Base-by-base conservation (phyloP, 2,888 invertebrate species). In the Ochropacha duplaris region DNA sequence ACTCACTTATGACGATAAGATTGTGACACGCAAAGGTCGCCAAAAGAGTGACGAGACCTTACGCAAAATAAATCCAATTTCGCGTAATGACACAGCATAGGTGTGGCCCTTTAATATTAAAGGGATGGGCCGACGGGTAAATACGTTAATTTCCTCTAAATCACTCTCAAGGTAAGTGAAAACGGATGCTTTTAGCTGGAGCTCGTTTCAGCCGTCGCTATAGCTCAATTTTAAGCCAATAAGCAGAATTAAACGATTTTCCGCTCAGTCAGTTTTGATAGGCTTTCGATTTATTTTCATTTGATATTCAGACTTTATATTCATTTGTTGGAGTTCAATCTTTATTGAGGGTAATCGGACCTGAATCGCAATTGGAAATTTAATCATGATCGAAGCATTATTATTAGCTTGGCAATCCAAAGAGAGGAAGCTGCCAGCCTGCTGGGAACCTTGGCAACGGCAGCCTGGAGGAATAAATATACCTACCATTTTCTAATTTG, bases 161-260 rank as follows among this genome's bases (percentile, higher is more conserved):
- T 59, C 58, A 59, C 50, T 50, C 54, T 49, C 2, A 11, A 5
- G 19, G 11, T 55, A 49, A 54, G 58, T 56, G 31, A 56, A 50
- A 56, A 52, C 49, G 56, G 58, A 59, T 54, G 58, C 58, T 59
- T 59, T 59, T 56, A 59, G 49, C 56, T 26, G 2, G 22, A 49
- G 36, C 54, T 44, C 44, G 19, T 44, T 44, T 19, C 19, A 44
- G 9, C 19, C 52, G 22, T 34, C 52, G n/a, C 9, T 19, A 51
- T 19, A 28, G 52, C 52, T 52, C 22, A 16, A 31, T 31, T 51
- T 52, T 31, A 31, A 22, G 19, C 31, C 52, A 52, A 31, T 51
- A 28, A 52, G 9, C 44, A 44, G 28, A n/a, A 4, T 22, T 4
- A 52, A 19, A n/a, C 52, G 22, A 52, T 28, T 31, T 19, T 44